Percentiles rank a stretch among this genome's conserved stretches.
Evolutionary conservation across 1,140 invertebrate species (phyloP).

Genomic region (Caerostris darwini): DNA sequence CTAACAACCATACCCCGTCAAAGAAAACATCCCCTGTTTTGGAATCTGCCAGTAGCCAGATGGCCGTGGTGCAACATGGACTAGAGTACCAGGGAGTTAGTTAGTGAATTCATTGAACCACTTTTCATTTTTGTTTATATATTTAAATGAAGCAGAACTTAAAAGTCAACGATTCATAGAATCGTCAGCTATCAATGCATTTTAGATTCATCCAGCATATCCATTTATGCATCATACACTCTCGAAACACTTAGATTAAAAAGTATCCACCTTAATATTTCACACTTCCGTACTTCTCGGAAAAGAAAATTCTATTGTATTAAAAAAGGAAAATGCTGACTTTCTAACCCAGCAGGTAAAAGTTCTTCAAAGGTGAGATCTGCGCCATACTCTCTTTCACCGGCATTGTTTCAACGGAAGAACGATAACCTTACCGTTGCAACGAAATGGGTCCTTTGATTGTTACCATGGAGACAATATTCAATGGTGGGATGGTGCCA

Average conservation of each 20-base stretch:
- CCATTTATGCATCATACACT: not conserved
- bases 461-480: slow-evolving; percentile 18
- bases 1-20: no score
- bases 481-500: not conserved
- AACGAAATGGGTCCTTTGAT: not conserved
- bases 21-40: no score
- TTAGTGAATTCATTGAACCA: no score
- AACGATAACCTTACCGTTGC: not conserved
- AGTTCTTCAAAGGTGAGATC: slow-evolving; percentile 14
- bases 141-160: no score
- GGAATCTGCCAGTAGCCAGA: no score
- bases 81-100: no score
- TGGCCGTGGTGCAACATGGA: no score
- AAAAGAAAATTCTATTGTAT: not conserved
- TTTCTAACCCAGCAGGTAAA: slow-evolving; percentile 15
- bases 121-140: no score
- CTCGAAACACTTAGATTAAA: not conserved
- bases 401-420: slow-evolving; percentile 11
- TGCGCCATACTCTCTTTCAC: slow-evolving; percentile 11
- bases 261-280: not conserved
- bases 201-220: not conserved
- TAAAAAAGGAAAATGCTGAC: not conserved
- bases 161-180: no score
- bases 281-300: not conserved
- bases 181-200: not conserved